These are phyloP conservation scores for Mastomys coucha DNA, from an alignment of 2,113 vertebrate genomes.

Conservation along the genomic window DNA sequence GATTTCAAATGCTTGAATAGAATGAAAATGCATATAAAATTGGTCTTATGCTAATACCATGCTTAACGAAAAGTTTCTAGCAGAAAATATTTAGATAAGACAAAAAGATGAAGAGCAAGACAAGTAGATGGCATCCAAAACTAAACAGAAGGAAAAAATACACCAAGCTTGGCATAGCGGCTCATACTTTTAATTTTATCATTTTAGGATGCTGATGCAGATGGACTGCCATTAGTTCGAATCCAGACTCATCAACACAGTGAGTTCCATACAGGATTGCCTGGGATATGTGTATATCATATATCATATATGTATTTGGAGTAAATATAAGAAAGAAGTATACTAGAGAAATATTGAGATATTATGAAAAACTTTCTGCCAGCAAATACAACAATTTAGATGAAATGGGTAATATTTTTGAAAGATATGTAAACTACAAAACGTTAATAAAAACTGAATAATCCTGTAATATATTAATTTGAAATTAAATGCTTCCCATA, in stretches of 20 bases:
- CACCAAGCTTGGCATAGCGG: too few species aligned
- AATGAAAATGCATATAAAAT: slow-evolving; percentile 28
- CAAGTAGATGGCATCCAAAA: background rate
- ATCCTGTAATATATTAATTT: slow-evolving; percentile 16
- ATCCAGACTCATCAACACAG: background rate
- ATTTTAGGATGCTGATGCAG: background rate
- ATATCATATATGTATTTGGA: background rate
- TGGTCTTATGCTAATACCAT: background rate
- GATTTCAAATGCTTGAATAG: background rate
- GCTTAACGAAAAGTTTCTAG: background rate
- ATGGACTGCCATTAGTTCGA: too few species aligned
- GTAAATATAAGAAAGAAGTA: background rate
- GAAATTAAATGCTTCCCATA: background rate
- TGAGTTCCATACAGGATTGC: background rate
- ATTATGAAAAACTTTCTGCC: slow-evolving; percentile 2
- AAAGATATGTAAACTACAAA: slow-evolving; percentile 17
- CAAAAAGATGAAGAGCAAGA: background rate
- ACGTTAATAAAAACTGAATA: background rate
- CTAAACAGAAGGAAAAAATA: background rate
- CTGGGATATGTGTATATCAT: background rate
- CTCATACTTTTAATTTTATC: background rate
- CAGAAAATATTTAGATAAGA: background rate
- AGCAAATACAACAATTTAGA: slow-evolving; percentile 21
- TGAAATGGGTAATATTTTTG: background rate
- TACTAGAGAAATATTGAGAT: background rate